Conservation (phyloP, 2,888 invertebrate genomes). For the Lithodes maja region DNA sequence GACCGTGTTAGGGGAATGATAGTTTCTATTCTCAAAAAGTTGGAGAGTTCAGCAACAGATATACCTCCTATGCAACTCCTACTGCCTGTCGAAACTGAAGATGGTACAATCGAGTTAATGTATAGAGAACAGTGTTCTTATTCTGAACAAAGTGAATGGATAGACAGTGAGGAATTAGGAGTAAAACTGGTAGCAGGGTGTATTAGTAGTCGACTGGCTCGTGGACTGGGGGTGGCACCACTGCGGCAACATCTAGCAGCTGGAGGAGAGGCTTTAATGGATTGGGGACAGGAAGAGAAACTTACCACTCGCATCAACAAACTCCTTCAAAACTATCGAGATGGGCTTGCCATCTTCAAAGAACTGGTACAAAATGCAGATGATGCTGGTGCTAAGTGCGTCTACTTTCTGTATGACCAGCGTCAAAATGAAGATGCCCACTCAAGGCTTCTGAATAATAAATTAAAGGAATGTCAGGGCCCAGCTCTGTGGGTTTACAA, state of each 20-base stretch:
- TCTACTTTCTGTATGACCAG: conserved; percentile 40
- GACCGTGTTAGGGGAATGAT: background rate
- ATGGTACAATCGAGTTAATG: conserved; percentile 24
- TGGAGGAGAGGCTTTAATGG: conserved; percentile 44
- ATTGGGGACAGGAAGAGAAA: conserved; percentile 50
- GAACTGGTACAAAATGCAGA: conserved; percentile 60
- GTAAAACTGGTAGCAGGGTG: conserved; percentile 32
- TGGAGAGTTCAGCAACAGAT: background rate
- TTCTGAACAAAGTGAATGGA: conserved; percentile 35
- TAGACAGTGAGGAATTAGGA: conserved; percentile 38
- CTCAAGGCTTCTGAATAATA: background rate
- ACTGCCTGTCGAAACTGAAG: conserved; percentile 33
- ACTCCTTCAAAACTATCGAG: conserved; percentile 43
- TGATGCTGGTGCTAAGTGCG: conserved; percentile 41
- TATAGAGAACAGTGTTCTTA: conserved; percentile 23
- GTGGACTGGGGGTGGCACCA: conserved; percentile 32
- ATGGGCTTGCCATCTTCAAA: conserved; percentile 46
- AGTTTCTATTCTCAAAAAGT: background rate
- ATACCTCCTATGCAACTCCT: conserved; percentile 2
- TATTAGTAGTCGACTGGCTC: conserved; percentile 14
- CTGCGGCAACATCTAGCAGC: conserved; percentile 20
- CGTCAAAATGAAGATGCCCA: conserved; percentile 35
- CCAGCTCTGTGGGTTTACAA: conserved; percentile 53
- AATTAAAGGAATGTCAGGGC: conserved; percentile 39
- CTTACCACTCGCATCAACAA: conserved; percentile 50